These are phyloP conservation scores for Platyrinchus mystaceus DNA, from an alignment of 2,797 vertebrate genomes.

Conservation along the genomic window DNA sequence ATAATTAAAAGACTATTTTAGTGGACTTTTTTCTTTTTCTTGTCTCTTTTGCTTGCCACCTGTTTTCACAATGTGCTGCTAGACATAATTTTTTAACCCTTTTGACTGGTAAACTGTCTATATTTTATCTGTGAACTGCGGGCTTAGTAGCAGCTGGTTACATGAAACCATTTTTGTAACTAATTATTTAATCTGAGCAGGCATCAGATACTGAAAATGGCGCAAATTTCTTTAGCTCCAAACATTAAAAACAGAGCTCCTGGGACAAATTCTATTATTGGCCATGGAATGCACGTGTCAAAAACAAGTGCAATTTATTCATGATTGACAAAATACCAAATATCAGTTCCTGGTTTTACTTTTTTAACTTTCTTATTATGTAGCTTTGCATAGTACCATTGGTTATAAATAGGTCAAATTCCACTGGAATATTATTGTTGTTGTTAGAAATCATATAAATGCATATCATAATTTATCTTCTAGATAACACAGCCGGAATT, in stretches of 20 bases:
- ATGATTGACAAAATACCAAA: not conserved
- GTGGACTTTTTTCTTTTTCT: not conserved
- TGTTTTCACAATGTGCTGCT: not conserved
- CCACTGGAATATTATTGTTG: not conserved
- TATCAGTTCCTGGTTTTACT: not conserved
- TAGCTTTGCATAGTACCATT: not conserved
- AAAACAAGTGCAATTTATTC: not conserved
- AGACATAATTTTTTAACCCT: not conserved
- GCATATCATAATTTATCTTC: not conserved
- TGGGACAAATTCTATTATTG: not conserved
- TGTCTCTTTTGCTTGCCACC: not conserved
- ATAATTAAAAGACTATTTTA: not conserved
- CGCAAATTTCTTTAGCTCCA: not conserved
- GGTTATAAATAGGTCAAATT: not conserved
- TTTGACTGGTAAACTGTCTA: not conserved
- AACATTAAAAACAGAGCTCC: not conserved
- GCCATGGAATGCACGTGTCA: not conserved
- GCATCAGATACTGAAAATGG: not conserved
- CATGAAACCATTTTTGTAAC: not conserved
- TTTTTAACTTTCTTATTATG: not conserved
- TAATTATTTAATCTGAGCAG: not conserved
- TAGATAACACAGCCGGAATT: conserved; percentile 94
- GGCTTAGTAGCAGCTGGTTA: not conserved
- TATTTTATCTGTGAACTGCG: not conserved
- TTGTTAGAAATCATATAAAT: not conserved